Conservation (phyloP, 2,797 vertebrate species). For the Pseudochirops cupreus region DNA sequence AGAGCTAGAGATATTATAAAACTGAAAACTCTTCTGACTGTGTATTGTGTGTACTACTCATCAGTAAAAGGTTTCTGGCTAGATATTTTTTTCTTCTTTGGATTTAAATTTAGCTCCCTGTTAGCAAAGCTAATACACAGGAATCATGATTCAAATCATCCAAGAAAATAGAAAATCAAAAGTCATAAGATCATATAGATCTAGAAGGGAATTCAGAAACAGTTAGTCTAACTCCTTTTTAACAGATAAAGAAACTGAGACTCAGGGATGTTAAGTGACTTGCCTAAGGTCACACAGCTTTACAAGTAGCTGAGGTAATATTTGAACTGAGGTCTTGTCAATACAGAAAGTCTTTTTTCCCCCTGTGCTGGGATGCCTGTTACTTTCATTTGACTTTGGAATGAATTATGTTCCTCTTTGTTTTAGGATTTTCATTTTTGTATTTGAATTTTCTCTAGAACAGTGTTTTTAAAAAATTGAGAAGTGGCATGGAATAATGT, state of each 20-base stretch:
- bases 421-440: not conserved
- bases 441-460: not conserved
- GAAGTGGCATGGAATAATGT: not conserved
- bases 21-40: not conserved
- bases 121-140: not conserved
- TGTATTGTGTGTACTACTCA: constrained; percentile 13
- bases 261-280: not conserved
- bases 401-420: not conserved
- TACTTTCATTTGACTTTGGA: not conserved
- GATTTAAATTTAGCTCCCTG: not conserved
- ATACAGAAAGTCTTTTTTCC: not conserved
- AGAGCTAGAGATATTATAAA: constrained; percentile 29
- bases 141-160: constrained; percentile 33
- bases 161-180: constrained; percentile 27
- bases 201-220: not conserved
- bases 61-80: not conserved
- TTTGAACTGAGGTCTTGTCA: not conserved
- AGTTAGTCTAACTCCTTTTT: not conserved
- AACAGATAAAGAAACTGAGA: not conserved
- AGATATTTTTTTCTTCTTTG: constrained; percentile 2
- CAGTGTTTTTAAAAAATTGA: not conserved
- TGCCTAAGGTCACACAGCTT: not conserved
- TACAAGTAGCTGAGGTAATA: not conserved
- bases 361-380: not conserved
- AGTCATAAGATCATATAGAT: not conserved